These are phyloP conservation scores for Coregonus suidteri DNA, from an alignment of 2,797 vertebrate genomes.

Conservation along the genomic window DNA sequence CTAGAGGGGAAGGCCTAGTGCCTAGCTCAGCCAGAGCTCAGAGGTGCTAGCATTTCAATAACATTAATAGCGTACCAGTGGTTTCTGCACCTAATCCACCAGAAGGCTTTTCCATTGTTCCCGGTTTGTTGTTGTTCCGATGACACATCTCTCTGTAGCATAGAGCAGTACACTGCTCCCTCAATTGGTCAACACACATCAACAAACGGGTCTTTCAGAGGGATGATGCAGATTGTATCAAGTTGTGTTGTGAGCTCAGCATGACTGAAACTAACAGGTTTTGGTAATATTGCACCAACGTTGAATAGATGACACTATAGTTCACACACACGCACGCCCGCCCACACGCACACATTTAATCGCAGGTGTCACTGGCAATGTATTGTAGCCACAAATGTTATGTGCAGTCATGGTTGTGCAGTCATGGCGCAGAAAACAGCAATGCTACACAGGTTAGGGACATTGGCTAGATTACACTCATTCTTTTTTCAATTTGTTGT, in stretches of 20 bases:
- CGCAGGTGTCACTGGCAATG: neutral
- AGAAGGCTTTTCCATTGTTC: conserved; percentile 60
- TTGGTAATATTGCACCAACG: neutral
- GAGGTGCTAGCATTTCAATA: conserved; percentile 56
- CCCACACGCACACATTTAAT: neutral
- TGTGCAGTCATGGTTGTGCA: conserved; percentile 5
- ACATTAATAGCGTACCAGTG: conserved; percentile 56
- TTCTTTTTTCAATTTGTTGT: conserved; percentile 45
- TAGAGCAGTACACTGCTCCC: neutral
- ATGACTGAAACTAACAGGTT: neutral
- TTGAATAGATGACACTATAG: neutral
- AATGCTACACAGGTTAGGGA: neutral
- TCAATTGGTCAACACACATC: neutral
- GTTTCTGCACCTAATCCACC: conserved; percentile 69
- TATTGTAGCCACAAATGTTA: neutral
- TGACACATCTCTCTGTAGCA: conserved; percentile 17
- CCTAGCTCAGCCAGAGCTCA: conserved; percentile 38
- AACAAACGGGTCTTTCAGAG: neutral
- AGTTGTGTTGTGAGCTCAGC: neutral
- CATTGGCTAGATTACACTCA: neutral
- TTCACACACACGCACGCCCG: neutral
- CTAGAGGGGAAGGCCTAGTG: conserved; percentile 21
- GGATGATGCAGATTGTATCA: neutral
- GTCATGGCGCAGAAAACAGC: neutral
- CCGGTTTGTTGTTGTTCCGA: conserved; percentile 48